These are phyloP conservation scores for Clupea harengus DNA, from an alignment of 2,113 vertebrate genomes.

Conservation along the genomic window DNA sequence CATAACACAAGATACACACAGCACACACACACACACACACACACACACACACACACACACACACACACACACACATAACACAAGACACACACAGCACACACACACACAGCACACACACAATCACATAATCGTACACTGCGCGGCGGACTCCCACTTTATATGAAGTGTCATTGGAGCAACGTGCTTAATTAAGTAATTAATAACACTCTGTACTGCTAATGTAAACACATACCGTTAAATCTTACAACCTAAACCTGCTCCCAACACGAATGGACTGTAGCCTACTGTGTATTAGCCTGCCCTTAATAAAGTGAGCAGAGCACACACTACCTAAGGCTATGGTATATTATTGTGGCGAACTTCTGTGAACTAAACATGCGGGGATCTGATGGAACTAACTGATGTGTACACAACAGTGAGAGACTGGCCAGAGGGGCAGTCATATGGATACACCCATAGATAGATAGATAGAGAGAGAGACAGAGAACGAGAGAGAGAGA, in stretches of 20 bases:
- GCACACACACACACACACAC: not conserved
- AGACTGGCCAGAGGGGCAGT: too few relatives aligned
- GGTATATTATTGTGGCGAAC: too few relatives aligned
- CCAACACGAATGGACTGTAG: not conserved
- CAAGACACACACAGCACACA: not conserved
- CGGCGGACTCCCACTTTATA: too few relatives aligned
- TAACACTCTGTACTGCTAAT: not conserved
- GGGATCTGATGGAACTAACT: too few relatives aligned
- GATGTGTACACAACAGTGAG: too few relatives aligned
- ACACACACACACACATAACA: not conserved
- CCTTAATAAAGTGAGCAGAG: not conserved
- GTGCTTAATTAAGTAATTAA: too few relatives aligned
- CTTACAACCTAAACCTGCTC: not conserved
- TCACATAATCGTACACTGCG: not conserved
- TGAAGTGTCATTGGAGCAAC: too few relatives aligned
- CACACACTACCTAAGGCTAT: too few relatives aligned
- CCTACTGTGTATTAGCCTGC: not conserved
- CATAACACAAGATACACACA: too few relatives aligned
- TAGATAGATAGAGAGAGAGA: not conserved
- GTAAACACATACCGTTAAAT: not conserved
- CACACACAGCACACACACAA: not conserved
- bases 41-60: not conserved
- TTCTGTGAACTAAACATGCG: too few relatives aligned
- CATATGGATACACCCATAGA: too few relatives aligned
- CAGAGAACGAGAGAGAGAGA: not conserved